Evolutionary conservation across 2,888 invertebrate species (phyloP).

Genomic region (Sabellastarte sp.): DNA sequence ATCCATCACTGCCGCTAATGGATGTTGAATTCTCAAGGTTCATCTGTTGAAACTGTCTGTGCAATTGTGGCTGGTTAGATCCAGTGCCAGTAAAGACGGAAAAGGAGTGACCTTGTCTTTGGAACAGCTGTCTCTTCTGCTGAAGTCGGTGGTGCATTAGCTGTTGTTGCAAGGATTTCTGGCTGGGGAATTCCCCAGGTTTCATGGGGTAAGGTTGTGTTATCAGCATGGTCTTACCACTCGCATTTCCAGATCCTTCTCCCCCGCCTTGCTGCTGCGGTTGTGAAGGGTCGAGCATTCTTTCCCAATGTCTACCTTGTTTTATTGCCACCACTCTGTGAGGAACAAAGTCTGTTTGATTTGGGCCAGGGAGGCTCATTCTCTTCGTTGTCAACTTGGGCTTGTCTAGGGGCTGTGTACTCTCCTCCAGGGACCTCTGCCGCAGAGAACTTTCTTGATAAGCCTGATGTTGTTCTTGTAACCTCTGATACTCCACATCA

Average conservation of each 20-base stretch:
- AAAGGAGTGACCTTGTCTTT: constrained; percentile 70
- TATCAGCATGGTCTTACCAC: neutral
- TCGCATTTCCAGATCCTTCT: neutral
- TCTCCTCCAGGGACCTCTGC: constrained; percentile 43
- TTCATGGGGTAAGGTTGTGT: constrained; percentile 7
- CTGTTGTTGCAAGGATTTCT: constrained; percentile 68
- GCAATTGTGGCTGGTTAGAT: neutral
- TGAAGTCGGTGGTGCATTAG: constrained; percentile 80
- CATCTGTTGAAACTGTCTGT: constrained; percentile 22
- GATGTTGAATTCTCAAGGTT: constrained; percentile 12
- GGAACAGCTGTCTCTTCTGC: constrained; percentile 80
- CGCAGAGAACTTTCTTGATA: constrained; percentile 15
- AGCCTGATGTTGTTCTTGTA: constrained; percentile 38
- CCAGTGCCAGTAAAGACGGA: constrained; percentile 3
- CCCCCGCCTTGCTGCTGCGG: neutral
- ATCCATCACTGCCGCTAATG: too few relatives aligned
- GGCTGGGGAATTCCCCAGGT: constrained; percentile 1
- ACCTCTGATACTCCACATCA: constrained; percentile 38
- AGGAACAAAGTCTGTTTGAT: constrained; percentile 56
- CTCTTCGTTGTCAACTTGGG: constrained; percentile 13
- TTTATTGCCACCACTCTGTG: constrained; percentile 52
- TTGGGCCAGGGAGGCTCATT: constrained; percentile 22
- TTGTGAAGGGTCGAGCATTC: constrained; percentile 39
- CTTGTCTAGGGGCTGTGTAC: constrained; percentile 2
- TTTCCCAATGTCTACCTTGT: constrained; percentile 55